Base-by-base conservation (phyloP, 2,113 vertebrate species). In the Climacteris rufus region DNA sequence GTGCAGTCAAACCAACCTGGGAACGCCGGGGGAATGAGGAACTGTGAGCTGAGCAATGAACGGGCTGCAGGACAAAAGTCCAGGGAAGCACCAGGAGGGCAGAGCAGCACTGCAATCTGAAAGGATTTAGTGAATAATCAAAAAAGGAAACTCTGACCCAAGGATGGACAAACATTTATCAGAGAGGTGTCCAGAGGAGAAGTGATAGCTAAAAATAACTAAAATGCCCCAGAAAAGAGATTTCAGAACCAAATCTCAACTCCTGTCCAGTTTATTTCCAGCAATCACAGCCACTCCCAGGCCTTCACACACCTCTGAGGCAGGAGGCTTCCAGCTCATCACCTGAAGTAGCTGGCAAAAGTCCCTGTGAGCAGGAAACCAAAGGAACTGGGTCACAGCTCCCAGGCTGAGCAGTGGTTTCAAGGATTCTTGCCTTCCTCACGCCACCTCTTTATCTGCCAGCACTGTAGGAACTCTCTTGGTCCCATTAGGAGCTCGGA, bases 1-100 rank as follows among this genome's bases (percentile, higher is more conserved):
- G 61, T 14, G 59, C n/a, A 44, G 59, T 45, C 79, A 83, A 89
- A 81, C 49, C 69, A 64, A 53, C 57, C 28, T 0, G 0, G 66
- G 59, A 52, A n/a, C 0, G 1, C 30, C 40, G 1, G 0, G 27
- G 50, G 50, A 80, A 54, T 0, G 11, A 80, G 71, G 63, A 93
- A 35, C 23, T 9, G 7, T 0, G 42, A 86, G 47, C 21, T 14
- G 5, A 39, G 79, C 63, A 74, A 69, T 39, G 2, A 3, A 28
- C 17, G 19, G 7, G 50, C 49, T 22, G 22, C 0, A 21, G 77
- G 59, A 65, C n/a, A 39, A 19, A 86, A 64, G 45, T 7, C 35
- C 5, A 2, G 66, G 71, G 39, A 22, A 83, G n/a, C 45, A 56
- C 8, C 79, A 74, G 60, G 17, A 65, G 42, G 80, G 68, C 57